These are phyloP conservation scores for Crossaster papposus DNA, from an alignment of 53 echinoderm and acorn worm species.

Conservation along the genomic window DNA sequence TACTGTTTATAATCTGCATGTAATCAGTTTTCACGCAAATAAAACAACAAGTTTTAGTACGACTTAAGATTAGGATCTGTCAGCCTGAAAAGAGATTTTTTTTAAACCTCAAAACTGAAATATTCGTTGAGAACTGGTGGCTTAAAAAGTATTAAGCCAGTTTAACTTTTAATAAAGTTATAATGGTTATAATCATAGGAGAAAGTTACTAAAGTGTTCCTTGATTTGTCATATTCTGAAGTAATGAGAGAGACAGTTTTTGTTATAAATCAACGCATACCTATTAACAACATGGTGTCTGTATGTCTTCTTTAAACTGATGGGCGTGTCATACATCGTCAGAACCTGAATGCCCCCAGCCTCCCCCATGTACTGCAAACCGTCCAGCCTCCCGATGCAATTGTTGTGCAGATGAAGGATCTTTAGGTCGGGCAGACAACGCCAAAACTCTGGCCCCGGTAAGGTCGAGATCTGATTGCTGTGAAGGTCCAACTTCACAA, in stretches of 20 bases:
- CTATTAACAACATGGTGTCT: conserved; percentile 98
- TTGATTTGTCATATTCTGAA: background rate
- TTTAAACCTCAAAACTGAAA: no score
- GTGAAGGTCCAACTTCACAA: conserved; percentile 85
- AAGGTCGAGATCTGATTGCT: conserved; percentile 93
- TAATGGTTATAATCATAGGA: no score
- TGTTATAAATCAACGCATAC: conserved; percentile 49
- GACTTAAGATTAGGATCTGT: no score
- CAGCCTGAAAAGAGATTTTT: no score
- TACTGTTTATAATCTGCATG: no score
- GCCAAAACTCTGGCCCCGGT: conserved; percentile 93
- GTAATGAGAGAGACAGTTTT: background rate
- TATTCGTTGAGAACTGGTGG: no score
- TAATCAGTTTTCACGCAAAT: no score
- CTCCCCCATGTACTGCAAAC: conserved; percentile 78
- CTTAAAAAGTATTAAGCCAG: no score
- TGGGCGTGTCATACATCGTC: conserved; percentile 93
- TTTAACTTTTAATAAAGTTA: no score
- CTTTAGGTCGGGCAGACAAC: conserved; percentile 65
- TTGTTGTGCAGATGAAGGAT: conserved; percentile 88
- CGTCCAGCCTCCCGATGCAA: conserved; percentile 82
- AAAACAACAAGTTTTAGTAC: no score
- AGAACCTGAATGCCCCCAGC: conserved; percentile 74
- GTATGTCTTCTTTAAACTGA: conserved; percentile 94
- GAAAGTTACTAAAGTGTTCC: background rate